Evolutionary conservation across 2,113 vertebrate genomes (phyloP).

Genomic region (Cyanistes caeruleus): DNA sequence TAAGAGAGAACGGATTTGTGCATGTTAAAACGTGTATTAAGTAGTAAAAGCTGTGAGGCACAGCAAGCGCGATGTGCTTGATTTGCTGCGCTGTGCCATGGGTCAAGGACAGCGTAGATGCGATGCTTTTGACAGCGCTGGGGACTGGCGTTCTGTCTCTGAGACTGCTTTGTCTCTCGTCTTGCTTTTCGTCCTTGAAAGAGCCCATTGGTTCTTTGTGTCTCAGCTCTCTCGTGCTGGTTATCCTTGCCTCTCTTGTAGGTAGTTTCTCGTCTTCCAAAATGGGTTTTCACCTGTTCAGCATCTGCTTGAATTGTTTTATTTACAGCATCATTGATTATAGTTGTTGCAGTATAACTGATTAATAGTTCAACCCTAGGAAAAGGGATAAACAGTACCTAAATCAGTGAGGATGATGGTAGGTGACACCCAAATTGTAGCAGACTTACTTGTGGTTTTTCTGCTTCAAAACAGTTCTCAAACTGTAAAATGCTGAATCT

Average conservation of each 20-base stretch:
- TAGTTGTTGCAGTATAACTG: background rate
- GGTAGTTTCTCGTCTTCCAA: background rate
- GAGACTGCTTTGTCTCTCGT: background rate
- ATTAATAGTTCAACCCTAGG: background rate
- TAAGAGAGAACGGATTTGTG: background rate
- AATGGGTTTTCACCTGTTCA: background rate
- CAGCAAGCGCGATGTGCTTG: background rate
- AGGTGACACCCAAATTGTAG: background rate
- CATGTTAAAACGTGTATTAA: rapidly evolving
- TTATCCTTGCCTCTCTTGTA: background rate
- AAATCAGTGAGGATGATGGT: background rate
- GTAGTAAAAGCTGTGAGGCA: rapidly evolving
- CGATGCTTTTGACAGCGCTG: background rate
- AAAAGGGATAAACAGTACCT: background rate
- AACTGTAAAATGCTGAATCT: background rate
- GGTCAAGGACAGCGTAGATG: background rate
- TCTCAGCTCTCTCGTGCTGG: background rate
- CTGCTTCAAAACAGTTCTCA: background rate
- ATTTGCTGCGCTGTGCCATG: background rate
- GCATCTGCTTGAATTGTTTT: background rate
- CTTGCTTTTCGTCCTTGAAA: background rate
- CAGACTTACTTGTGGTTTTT: background rate
- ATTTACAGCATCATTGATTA: background rate
- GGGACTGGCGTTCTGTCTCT: background rate
- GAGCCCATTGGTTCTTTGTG: background rate